Evolutionary conservation across 2,888 invertebrate genomes (phyloP).

Genomic region (Dynastes maya): DNA sequence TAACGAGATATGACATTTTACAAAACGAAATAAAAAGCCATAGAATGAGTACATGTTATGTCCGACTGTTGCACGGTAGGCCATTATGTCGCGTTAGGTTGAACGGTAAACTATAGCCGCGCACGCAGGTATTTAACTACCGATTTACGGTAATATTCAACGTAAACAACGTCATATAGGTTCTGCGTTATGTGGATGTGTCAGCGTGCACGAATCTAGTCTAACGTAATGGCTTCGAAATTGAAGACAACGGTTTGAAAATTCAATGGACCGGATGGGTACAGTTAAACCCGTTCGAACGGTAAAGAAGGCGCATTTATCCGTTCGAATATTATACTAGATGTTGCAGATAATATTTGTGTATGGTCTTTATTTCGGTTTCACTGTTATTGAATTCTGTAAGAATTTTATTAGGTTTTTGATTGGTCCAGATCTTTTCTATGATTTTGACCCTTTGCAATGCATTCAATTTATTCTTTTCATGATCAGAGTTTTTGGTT

Average conservation of each 20-base stretch:
- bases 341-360: no score
- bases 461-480: no score
- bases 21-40: not conserved
- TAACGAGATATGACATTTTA: constrained; percentile 5
- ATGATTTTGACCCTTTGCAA: no score
- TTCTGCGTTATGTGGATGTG: not conserved
- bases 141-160: constrained; percentile 26
- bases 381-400: no score
- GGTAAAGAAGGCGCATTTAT: constrained; percentile 17
- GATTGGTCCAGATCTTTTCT: no score
- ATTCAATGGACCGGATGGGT: constrained; percentile 40
- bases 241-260: constrained; percentile 41
- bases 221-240: constrained; percentile 21
- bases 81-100: constrained; percentile 1
- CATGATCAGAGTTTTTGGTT: no score
- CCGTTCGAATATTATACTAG: no score
- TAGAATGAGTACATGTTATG: no score
- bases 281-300: constrained; percentile 36
- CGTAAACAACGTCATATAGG: constrained; percentile 25
- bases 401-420: no score
- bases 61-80: no score
- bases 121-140: constrained; percentile 10
- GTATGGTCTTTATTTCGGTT: no score
- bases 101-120: not conserved
- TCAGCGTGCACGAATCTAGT: not conserved